Percentiles rank a stretch among this genome's conserved stretches.
phyloP scores from a whole-genome alignment of 1,140 invertebrate genomes.

The Latrodectus geometricus region DNA sequence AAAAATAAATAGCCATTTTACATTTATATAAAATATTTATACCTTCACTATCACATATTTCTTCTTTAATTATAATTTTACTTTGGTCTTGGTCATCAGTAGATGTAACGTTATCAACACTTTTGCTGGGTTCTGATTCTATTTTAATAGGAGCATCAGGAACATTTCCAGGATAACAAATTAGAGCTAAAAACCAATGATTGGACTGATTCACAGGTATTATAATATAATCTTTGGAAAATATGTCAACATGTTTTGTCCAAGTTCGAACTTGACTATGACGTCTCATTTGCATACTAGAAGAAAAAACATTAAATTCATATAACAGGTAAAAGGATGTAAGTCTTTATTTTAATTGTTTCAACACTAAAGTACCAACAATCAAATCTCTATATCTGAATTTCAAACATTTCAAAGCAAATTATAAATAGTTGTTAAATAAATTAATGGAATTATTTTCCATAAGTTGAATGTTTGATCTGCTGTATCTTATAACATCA shows the following conservation, averaged over 20 bases:
- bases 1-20: conserved; percentile 66
- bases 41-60: conserved; percentile 8
- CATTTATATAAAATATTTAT: neutral
- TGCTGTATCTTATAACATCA: too few relatives aligned
- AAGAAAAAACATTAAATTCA: neutral
- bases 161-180: conserved; percentile 89
- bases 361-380: too few relatives aligned
- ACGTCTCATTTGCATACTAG: conserved; percentile 73
- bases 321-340: too few relatives aligned
- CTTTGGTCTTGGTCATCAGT: conserved; percentile 31
- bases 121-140: neutral
- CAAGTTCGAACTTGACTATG: conserved; percentile 92
- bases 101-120: conserved; percentile 31
- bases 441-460: too few relatives aligned
- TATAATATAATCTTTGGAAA: conserved; percentile 96
- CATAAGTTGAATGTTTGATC: too few relatives aligned
- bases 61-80: conserved; percentile 44
- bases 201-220: conserved; percentile 96
- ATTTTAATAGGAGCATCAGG: conserved; percentile 67
- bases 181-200: conserved; percentile 98
- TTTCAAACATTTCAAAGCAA: too few relatives aligned
- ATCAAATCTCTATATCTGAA: too few relatives aligned
- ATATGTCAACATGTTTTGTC: conserved; percentile 96
- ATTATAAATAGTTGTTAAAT: too few relatives aligned
- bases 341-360: too few relatives aligned